phyloP scores from a whole-genome alignment of 2,797 vertebrate species.

The Melanotaenia parkinsoni region DNA sequence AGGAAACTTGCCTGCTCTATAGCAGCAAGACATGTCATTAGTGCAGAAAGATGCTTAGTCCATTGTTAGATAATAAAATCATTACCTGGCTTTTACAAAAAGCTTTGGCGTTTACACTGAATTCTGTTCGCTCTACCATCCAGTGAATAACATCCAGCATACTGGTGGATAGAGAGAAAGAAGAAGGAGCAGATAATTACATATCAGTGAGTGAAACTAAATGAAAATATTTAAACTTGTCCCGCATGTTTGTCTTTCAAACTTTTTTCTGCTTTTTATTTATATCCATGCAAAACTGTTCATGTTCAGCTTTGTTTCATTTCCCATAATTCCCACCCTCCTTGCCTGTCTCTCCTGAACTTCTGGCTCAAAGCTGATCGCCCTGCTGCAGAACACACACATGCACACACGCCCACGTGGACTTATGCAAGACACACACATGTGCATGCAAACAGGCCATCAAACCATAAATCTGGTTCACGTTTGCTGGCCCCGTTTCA shows the following conservation, averaged over 20 bases:
- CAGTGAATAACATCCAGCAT: slow-evolving; percentile 52
- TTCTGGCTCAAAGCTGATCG: slow-evolving; percentile 53
- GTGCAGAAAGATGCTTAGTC: slow-evolving; percentile 63
- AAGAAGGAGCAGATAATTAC: slow-evolving; percentile 28
- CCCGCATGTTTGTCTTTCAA: slow-evolving; percentile 27
- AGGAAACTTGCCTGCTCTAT: slow-evolving; percentile 36
- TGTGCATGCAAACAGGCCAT: background rate
- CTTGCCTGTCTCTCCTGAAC: slow-evolving; percentile 49
- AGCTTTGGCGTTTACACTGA: slow-evolving; percentile 25
- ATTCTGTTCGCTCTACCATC: slow-evolving; percentile 30
- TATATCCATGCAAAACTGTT: slow-evolving; percentile 30
- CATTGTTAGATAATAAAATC: slow-evolving; percentile 66
- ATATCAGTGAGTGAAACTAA: slow-evolving; percentile 43
- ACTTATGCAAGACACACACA: slow-evolving; percentile 28
- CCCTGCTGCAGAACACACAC: slow-evolving; percentile 33
- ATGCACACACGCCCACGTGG: slow-evolving; percentile 10
- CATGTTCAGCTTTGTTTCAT: slow-evolving; percentile 69
- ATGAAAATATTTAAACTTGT: slow-evolving; percentile 38
- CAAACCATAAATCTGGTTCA: slow-evolving; percentile 13
- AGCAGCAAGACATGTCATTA: slow-evolving; percentile 41
- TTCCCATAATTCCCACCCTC: slow-evolving; percentile 79
- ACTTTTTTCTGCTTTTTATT: slow-evolving; percentile 48
- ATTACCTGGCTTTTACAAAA: slow-evolving; percentile 51
- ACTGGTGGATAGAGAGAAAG: slow-evolving; percentile 26
- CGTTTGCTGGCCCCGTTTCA: slow-evolving; percentile 11